Conservation (phyloP, 2,113 vertebrate species). For the Equus quagga region DNA sequence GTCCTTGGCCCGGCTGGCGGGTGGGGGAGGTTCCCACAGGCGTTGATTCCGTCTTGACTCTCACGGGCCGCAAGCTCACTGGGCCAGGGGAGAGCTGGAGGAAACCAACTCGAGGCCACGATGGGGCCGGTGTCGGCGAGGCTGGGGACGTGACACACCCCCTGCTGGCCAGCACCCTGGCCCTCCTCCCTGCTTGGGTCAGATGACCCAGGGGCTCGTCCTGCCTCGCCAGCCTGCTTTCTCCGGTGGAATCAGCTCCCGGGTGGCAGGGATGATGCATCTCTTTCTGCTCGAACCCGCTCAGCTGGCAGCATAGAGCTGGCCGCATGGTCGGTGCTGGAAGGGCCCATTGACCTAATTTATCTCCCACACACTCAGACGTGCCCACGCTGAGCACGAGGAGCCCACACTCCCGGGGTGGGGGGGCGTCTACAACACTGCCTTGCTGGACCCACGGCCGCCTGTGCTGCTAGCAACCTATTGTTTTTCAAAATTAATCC, state of each 20-base stretch:
- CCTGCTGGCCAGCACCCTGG: not conserved
- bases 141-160: no score
- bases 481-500: not conserved
- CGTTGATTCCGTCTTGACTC: not conserved
- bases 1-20: not conserved
- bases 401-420: accelerated
- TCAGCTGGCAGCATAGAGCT: not conserved
- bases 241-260: no score
- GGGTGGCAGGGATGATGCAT: not conserved
- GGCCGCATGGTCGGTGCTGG: accelerated
- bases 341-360: not conserved
- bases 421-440: accelerated
- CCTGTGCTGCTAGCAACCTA: not conserved
- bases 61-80: not conserved
- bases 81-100: not conserved
- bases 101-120: not conserved
- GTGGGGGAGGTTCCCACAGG: not conserved
- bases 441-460: not conserved
- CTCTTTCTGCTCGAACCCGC: not conserved
- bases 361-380: not conserved
- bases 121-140: accelerated
- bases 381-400: not conserved
- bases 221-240: not conserved
- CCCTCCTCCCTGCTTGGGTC: not conserved
- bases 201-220: not conserved